Conservation (phyloP, 2,113 vertebrate genomes). For the Bufo gargarizans region DNA sequence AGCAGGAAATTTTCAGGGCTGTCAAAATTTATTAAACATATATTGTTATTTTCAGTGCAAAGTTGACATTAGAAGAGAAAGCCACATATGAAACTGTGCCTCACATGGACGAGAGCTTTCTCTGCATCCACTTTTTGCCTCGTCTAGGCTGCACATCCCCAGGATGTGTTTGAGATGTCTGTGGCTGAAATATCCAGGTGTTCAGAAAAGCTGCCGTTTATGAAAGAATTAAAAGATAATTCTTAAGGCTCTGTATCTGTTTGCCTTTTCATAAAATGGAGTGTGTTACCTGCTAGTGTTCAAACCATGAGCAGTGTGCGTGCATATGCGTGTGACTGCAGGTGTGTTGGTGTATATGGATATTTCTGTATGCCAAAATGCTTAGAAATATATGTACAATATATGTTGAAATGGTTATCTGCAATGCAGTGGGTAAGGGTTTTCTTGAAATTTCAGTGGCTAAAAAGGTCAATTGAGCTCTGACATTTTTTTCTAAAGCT, state of each 20-base stretch:
- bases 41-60: constrained; percentile 41
- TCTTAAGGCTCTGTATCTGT: constrained; percentile 46
- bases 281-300: background rate
- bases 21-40: constrained; percentile 46
- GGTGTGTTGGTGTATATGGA: background rate
- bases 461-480: background rate
- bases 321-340: background rate
- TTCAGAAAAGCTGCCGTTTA: constrained; percentile 56
- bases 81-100: constrained; percentile 29
- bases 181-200: constrained; percentile 48
- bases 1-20: constrained; percentile 43
- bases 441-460: background rate
- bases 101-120: constrained; percentile 16
- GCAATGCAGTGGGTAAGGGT: background rate
- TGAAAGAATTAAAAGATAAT: constrained; percentile 57
- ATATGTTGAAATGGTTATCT: background rate
- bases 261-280: background rate
- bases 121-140: constrained; percentile 29
- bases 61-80: constrained; percentile 13
- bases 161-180: constrained; percentile 34
- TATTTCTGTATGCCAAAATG: background rate
- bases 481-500: too few species aligned
- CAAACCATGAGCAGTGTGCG: background rate
- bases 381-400: background rate
- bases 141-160: constrained; percentile 46